phyloP scores from a whole-genome alignment of 1,140 invertebrate genomes.

The Caenorhabditis tropicalis region DNA sequence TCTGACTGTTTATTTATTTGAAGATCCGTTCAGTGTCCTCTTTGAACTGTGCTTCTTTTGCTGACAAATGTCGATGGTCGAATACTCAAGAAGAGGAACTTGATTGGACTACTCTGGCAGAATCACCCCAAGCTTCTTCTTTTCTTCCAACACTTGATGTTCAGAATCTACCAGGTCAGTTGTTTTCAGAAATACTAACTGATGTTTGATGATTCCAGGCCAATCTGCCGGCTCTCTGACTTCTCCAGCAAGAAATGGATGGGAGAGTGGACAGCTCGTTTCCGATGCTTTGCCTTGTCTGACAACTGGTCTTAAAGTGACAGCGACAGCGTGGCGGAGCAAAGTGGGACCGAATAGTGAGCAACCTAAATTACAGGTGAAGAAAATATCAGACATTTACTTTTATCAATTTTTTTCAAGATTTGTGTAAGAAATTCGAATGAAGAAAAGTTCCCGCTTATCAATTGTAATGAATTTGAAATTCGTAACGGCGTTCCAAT shows the following conservation, averaged over 20 bases:
- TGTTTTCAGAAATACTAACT: neutral
- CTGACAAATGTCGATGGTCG: conserved; percentile 52
- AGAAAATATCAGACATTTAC: neutral
- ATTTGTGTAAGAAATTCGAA: conserved; percentile 50
- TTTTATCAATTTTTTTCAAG: conserved; percentile 43
- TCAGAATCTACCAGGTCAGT: conserved; percentile 50
- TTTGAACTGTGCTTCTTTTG: conserved; percentile 53
- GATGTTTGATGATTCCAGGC: neutral
- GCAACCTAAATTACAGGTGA: conserved; percentile 56
- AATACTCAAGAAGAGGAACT: conserved; percentile 58
- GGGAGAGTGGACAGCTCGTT: conserved; percentile 56
- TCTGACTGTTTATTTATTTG: neutral
- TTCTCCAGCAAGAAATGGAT: conserved; percentile 49
- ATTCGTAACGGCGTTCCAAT: conserved; percentile 57
- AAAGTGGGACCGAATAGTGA: conserved; percentile 33
- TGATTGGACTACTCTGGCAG: conserved; percentile 49
- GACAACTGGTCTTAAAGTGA: conserved; percentile 33
- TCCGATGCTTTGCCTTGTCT: conserved; percentile 56
- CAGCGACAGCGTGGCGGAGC: conserved; percentile 55
- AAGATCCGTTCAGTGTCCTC: conserved; percentile 6
- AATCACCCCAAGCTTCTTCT: conserved; percentile 47
- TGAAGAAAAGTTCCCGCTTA: conserved; percentile 52
- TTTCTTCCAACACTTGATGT: conserved; percentile 43
- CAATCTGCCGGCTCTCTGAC: conserved; percentile 50
- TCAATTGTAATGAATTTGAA: conserved; percentile 53